Percentiles rank a stretch among this genome's conserved stretches.
Evolutionary conservation across 2,888 invertebrate species (phyloP).

Genomic region (Criorhina ranunculi): DNA sequence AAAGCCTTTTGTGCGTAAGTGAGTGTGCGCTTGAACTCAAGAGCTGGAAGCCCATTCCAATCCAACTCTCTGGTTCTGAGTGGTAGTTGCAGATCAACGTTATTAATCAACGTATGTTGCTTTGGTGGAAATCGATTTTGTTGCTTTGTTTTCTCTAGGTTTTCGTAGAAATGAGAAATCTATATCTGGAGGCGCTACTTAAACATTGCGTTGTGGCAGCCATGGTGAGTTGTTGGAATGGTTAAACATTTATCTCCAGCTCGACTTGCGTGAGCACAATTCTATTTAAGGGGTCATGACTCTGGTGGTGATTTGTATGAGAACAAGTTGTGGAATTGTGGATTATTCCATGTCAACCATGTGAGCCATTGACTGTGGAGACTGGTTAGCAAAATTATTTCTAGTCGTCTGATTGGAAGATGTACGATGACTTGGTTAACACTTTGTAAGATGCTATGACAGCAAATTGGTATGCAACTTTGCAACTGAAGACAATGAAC

Average conservation of each 20-base stretch:
- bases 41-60: conserved; percentile 21
- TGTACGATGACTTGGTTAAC: too few relatives aligned
- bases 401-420: too few relatives aligned
- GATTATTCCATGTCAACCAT: conserved; percentile 14
- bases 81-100: conserved; percentile 51
- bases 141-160: background rate
- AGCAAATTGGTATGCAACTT: too few relatives aligned
- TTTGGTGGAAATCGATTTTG: conserved; percentile 60
- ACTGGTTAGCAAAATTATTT: background rate
- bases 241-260: conserved; percentile 31
- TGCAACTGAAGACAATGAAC: too few relatives aligned
- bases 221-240: conserved; percentile 58
- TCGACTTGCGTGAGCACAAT: conserved; percentile 52
- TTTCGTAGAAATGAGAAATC: conserved; percentile 62
- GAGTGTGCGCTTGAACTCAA: conserved; percentile 48
- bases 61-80: conserved; percentile 21
- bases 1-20: conserved; percentile 75
- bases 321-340: conserved; percentile 46
- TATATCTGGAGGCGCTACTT: conserved; percentile 65
- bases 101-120: conserved; percentile 68
- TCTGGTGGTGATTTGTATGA: conserved; percentile 53
- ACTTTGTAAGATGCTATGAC: too few relatives aligned
- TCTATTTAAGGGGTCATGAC: conserved; percentile 69
- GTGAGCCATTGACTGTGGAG: background rate
- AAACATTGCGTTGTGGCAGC: conserved; percentile 18